phyloP scores from a whole-genome alignment of 2,888 invertebrate species.

The Frankliniella intonsa region DNA sequence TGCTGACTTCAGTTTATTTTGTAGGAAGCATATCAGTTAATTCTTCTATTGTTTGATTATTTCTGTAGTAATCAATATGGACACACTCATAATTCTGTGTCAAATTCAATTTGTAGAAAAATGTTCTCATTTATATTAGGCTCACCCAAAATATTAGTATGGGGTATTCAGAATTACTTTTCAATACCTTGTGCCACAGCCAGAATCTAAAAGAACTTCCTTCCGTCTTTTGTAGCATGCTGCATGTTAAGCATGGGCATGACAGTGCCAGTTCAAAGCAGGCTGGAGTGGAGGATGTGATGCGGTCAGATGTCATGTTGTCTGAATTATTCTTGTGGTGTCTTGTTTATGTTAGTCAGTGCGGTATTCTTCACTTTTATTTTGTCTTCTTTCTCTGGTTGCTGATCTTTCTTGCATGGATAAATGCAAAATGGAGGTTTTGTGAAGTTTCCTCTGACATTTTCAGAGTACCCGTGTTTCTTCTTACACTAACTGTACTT shows the following conservation, averaged over 20 bases:
- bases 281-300: slow-evolving; percentile 29
- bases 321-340: slow-evolving; percentile 27
- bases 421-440: slow-evolving; percentile 3
- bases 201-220: no score
- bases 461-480: not conserved
- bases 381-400: slow-evolving; percentile 33
- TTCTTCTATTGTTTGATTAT: no score
- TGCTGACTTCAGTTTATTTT: no score
- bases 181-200: no score
- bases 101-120: no score
- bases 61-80: no score
- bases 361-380: slow-evolving; percentile 33
- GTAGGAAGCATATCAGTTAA: no score
- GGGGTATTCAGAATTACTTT: no score
- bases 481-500: no score
- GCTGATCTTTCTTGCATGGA: slow-evolving; percentile 3
- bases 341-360: slow-evolving; percentile 32
- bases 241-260: slow-evolving; percentile 41
- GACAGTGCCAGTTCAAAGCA: slow-evolving; percentile 36
- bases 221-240: not conserved
- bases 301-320: slow-evolving; percentile 28
- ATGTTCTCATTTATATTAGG: no score
- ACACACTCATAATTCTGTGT: no score
- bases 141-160: no score
- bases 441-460: not conserved